Conservation (phyloP, 2,797 vertebrate genomes). For the Poeciliopsis infans region DNA sequence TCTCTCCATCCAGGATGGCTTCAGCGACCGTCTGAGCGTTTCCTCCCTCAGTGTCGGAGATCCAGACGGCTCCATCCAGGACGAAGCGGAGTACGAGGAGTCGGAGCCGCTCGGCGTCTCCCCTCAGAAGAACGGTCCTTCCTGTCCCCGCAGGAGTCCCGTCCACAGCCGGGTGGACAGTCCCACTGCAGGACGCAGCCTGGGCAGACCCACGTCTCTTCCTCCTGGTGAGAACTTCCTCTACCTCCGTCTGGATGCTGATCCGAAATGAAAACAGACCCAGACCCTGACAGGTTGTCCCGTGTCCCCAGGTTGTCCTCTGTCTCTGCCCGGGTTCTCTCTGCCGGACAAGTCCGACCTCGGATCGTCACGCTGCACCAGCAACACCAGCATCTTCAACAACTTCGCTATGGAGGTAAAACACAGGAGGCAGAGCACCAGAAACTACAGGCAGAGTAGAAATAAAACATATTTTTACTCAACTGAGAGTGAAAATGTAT, state of each 20-base stretch:
- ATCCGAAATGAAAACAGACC: not conserved
- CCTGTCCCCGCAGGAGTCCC: constrained; percentile 65
- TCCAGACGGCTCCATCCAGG: constrained; percentile 84
- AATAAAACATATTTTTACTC: not conserved
- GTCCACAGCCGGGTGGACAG: constrained; percentile 75
- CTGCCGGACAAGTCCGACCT: constrained; percentile 88
- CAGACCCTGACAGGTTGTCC: not conserved
- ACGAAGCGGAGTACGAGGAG: constrained; percentile 82
- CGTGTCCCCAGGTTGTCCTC: constrained; percentile 39
- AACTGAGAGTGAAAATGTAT: too few relatives aligned
- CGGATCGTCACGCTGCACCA: constrained; percentile 88
- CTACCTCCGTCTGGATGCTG: not conserved
- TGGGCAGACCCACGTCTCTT: constrained; percentile 69
- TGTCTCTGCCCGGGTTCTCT: constrained; percentile 83
- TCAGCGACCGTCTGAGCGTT: constrained; percentile 85
- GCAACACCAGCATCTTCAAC: constrained; percentile 91
- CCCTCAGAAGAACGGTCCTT: constrained; percentile 71
- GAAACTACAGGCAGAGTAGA: too few relatives aligned
- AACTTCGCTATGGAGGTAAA: constrained; percentile 95
- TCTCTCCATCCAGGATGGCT: constrained; percentile 81
- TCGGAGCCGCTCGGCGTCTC: constrained; percentile 76
- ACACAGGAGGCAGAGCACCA: not conserved
- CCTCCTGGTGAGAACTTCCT: constrained; percentile 66
- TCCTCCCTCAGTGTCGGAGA: constrained; percentile 86
- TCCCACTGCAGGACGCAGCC: constrained; percentile 76